Percentiles rank a stretch among this genome's conserved stretches.
Evolutionary conservation across 2,888 invertebrate genomes (phyloP).

Genomic region (Pyrocoelia pectoralis): DNA sequence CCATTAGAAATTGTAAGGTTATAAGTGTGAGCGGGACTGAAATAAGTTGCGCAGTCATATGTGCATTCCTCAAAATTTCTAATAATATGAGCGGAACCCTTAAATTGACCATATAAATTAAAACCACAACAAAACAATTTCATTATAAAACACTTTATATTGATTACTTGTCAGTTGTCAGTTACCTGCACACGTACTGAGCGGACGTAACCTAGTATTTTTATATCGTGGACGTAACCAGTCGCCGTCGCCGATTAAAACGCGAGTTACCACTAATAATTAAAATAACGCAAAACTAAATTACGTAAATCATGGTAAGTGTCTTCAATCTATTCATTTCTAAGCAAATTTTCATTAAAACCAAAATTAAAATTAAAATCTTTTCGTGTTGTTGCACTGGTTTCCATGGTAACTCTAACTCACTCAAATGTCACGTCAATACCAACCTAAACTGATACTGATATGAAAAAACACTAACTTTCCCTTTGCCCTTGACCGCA

Average conservation of each 20-base stretch:
- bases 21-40: conserved; percentile 48
- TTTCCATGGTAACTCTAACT: no score
- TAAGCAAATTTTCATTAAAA: background rate
- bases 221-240: no score
- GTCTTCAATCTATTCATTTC: background rate
- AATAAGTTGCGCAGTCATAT: conserved; percentile 40
- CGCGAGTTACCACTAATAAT: no score
- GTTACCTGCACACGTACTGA: conserved; percentile 16
- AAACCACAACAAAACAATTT: conserved; percentile 56
- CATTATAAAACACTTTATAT: conserved; percentile 46
- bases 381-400: background rate
- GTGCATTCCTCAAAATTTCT: conserved; percentile 44
- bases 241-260: no score
- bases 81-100: conserved; percentile 38
- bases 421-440: no score
- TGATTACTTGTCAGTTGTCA: conserved; percentile 15
- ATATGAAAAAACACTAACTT: no score
- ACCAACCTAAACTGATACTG: conserved; percentile 2
- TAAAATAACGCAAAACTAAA: background rate
- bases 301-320: background rate
- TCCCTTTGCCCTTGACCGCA: no score
- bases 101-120: conserved; percentile 56
- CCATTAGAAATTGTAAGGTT: conserved; percentile 34
- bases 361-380: background rate
- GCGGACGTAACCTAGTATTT: background rate